Evolutionary conservation across 2,113 vertebrate genomes (phyloP).

Genomic region (Poicephalus gulielmi): DNA sequence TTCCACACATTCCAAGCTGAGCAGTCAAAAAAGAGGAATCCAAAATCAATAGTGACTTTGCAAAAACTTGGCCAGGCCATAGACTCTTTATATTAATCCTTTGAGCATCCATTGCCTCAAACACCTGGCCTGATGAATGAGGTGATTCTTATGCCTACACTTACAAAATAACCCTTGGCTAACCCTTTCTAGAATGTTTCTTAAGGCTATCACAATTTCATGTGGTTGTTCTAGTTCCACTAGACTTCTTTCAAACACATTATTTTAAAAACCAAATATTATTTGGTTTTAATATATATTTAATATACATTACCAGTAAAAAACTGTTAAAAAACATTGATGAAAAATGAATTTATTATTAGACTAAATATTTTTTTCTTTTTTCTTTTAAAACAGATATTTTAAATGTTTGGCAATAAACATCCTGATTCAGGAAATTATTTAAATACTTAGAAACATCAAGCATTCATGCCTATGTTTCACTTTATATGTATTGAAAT

Average conservation of each 20-base stretch:
- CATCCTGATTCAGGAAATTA: neutral
- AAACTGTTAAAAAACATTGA: neutral
- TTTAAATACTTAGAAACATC: neutral
- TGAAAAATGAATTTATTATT: neutral
- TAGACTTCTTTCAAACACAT: neutral
- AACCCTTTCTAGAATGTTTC: neutral
- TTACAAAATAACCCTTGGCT: neutral
- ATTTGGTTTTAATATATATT: neutral
- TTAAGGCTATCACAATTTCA: neutral
- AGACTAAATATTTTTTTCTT: neutral
- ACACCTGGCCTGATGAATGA: neutral
- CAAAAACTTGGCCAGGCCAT: neutral
- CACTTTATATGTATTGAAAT: neutral
- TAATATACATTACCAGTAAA: neutral
- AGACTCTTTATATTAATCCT: neutral
- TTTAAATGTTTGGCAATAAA: neutral
- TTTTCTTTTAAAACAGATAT: neutral
- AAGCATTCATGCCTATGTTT: neutral
- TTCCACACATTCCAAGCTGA: neutral
- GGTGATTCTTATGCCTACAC: neutral
- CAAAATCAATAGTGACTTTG: conserved; percentile 18
- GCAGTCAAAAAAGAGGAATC: neutral
- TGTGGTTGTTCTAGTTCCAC: neutral
- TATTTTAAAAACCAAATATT: neutral
- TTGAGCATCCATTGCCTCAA: neutral